These are phyloP conservation scores for Hanleya hanleyi DNA, from an alignment of 2,888 invertebrate genomes.

Conservation along the genomic window DNA sequence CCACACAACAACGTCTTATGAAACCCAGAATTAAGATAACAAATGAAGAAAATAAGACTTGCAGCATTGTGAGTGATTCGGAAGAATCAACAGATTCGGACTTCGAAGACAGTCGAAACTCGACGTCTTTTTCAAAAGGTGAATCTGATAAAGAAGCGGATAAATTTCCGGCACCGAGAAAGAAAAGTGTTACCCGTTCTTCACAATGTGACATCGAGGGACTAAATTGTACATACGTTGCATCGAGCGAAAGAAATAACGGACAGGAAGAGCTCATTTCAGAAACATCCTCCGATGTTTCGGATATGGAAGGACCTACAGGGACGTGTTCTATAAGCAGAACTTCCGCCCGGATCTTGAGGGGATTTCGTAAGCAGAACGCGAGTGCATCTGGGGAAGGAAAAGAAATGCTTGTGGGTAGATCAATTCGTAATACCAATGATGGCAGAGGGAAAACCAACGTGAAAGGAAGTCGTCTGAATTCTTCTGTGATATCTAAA, in stretches of 20 bases:
- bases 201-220: no score
- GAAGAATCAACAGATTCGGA: background rate
- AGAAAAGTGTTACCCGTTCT: background rate
- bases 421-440: background rate
- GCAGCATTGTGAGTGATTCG: slow-evolving; percentile 68
- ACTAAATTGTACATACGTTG: background rate
- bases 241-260: slow-evolving; percentile 12
- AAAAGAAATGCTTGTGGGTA: background rate
- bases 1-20: slow-evolving; percentile 73
- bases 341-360: background rate
- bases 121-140: background rate
- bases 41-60: slow-evolving; percentile 74
- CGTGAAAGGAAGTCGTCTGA: background rate
- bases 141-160: background rate
- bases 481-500: background rate
- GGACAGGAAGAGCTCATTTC: background rate
- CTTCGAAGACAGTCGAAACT: background rate
- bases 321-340: background rate
- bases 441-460: slow-evolving; percentile 11
- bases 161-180: background rate
- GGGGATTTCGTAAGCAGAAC: background rate
- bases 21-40: slow-evolving; percentile 74
- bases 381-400: background rate
- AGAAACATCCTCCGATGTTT: background rate
- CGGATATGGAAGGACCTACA: background rate